Evolutionary conservation across 92 coral and sea anemone genomes (phyloP).

Genomic region (Montipora capitata): DNA sequence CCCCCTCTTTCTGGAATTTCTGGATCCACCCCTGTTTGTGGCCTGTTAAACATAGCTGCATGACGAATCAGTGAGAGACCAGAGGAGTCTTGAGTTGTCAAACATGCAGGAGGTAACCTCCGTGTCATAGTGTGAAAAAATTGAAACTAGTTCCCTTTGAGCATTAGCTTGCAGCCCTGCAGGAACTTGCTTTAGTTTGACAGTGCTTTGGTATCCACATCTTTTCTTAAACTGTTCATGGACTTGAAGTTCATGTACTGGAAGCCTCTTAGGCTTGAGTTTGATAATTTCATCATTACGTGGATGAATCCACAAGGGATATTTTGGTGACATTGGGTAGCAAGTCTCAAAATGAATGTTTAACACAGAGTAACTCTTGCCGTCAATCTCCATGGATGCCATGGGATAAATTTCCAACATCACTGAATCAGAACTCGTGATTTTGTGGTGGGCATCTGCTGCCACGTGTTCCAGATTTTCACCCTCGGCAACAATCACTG

Average conservation of each 20-base stretch:
- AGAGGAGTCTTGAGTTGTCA: slow-evolving; percentile 93
- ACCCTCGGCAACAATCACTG: slow-evolving; percentile 69
- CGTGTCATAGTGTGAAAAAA: slow-evolving; percentile 88
- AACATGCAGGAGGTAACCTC: slow-evolving; percentile 91
- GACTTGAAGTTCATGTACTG: slow-evolving; percentile 93
- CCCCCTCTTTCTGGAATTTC: too few species aligned
- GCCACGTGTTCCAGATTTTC: slow-evolving; percentile 89
- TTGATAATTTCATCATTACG: slow-evolving; percentile 95
- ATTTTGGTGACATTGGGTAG: slow-evolving; percentile 95
- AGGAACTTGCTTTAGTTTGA: slow-evolving; percentile 93
- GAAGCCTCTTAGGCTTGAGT: slow-evolving; percentile 91
- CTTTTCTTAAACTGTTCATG: slow-evolving; percentile 97
- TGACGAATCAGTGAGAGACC: slow-evolving; percentile 97
- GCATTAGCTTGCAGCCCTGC: slow-evolving; percentile 97
- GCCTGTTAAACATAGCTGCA: slow-evolving; percentile 98
- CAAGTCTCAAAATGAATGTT: slow-evolving; percentile 90
- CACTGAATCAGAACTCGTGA: slow-evolving; percentile 82
- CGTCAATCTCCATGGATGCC: slow-evolving; percentile 76
- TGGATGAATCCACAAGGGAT: slow-evolving; percentile 97
- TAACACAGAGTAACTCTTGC: slow-evolving; percentile 87
- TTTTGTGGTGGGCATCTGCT: slow-evolving; percentile 85
- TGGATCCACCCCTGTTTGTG: slow-evolving; percentile 58
- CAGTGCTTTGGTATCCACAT: slow-evolving; percentile 94
- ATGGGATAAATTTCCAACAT: slow-evolving; percentile 95
- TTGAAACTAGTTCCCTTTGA: slow-evolving; percentile 90